These are phyloP conservation scores for Lithophane semibrunnea DNA, from an alignment of 2,888 invertebrate genomes.

Conservation along the genomic window DNA sequence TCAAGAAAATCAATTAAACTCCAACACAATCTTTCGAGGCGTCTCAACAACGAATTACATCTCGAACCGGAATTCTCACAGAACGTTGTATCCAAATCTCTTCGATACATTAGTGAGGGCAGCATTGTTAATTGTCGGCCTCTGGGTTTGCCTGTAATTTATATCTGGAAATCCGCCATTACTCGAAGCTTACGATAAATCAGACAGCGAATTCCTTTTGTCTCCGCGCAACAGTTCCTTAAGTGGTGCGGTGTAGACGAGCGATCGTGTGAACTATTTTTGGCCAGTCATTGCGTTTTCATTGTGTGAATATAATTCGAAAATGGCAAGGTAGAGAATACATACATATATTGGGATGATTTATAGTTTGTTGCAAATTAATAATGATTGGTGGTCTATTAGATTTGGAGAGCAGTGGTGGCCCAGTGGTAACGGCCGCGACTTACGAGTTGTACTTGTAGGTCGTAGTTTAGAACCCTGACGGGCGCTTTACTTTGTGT, in stretches of 20 bases:
- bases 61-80: constrained; percentile 35
- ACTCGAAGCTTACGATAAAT: constrained; percentile 81
- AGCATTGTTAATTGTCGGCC: constrained; percentile 79
- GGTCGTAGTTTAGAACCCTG: no score
- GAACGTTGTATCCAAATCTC: constrained; percentile 63
- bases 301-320: not conserved
- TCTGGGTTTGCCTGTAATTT: constrained; percentile 78
- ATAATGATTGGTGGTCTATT: not conserved
- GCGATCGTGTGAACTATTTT: constrained; percentile 53
- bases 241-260: constrained; percentile 64
- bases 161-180: constrained; percentile 78
- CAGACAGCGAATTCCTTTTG: constrained; percentile 81
- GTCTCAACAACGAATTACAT: constrained; percentile 48
- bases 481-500: no score
- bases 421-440: no score
- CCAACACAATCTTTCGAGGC: constrained; percentile 14
- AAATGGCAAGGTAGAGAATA: not conserved
- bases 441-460: no score
- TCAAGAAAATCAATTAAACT: constrained; percentile 43
- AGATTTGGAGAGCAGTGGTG: no score
- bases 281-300: not conserved
- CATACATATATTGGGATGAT: not conserved
- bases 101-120: constrained; percentile 71
- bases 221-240: constrained; percentile 80
- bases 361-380: no score